Percentiles rank a stretch among this genome's conserved stretches.
These are phyloP conservation scores for Tiaroga cobitis DNA, from an alignment of 2,797 vertebrate species.

Conservation along the genomic window DNA sequence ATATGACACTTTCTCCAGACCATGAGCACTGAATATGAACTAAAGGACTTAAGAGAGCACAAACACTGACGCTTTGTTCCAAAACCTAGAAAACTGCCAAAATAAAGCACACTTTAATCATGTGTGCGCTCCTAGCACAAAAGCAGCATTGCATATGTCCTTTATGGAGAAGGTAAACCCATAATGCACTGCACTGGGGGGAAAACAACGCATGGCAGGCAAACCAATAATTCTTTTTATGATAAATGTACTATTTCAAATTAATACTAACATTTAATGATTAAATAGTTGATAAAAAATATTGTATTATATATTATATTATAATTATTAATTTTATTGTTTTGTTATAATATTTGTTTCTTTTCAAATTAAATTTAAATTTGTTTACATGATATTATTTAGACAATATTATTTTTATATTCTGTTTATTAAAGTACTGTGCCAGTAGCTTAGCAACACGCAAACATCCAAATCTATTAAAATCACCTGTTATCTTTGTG, in stretches of 20 bases:
- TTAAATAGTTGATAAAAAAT: neutral
- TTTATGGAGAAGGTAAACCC: neutral
- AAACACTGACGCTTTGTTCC: slow-evolving; percentile 12
- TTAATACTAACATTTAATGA: too few species aligned
- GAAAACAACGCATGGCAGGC: neutral
- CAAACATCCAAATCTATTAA: neutral
- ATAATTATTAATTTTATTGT: neutral
- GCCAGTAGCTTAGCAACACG: neutral
- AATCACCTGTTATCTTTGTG: neutral
- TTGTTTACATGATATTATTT: neutral
- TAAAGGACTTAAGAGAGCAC: neutral
- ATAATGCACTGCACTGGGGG: neutral
- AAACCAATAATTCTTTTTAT: neutral
- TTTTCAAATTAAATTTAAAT: neutral
- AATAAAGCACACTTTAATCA: neutral
- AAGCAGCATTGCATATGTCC: neutral
- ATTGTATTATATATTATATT: neutral
- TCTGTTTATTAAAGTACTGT: neutral
- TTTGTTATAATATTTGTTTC: neutral
- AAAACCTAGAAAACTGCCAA: neutral
- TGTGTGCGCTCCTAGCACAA: neutral
- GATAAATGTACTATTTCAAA: neutral
- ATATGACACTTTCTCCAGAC: slow-evolving; percentile 76
- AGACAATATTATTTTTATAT: neutral
- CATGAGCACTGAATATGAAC: slow-evolving; percentile 56